These are phyloP conservation scores for Sepioteuthis lessoniana DNA, from an alignment of 2,888 invertebrate species.

Conservation along the genomic window DNA sequence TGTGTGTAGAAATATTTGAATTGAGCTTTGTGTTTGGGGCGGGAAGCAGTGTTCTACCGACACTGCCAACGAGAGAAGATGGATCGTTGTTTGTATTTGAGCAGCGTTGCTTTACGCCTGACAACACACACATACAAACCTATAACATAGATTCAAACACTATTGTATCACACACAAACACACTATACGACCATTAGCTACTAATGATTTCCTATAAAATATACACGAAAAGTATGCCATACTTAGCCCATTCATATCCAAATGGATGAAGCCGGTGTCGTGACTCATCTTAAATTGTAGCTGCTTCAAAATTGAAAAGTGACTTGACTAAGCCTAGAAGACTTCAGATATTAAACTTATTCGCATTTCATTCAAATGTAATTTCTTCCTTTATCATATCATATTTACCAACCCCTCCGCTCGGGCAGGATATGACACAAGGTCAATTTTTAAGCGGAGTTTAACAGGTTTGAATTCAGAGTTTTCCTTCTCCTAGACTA, in stretches of 20 bases:
- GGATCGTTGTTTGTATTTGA: conserved; percentile 23
- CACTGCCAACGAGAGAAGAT: not conserved
- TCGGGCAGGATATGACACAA: no score
- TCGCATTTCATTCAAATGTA: not conserved
- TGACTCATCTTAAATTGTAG: not conserved
- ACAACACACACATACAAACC: not conserved
- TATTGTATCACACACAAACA: not conserved
- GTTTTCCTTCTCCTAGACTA: no score
- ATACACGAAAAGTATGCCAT: not conserved
- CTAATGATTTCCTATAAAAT: not conserved
- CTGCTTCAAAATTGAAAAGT: not conserved
- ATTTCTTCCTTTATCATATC: no score
- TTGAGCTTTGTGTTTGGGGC: not conserved
- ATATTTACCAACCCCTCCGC: no score
- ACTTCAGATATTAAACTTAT: not conserved
- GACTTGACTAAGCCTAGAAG: not conserved
- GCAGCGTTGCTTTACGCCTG: not conserved
- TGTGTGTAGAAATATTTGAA: not conserved
- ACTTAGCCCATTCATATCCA: not conserved
- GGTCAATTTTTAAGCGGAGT: no score
- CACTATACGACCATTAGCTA: not conserved
- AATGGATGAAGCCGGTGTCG: not conserved
- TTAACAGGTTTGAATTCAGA: no score
- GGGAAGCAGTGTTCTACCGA: not conserved
- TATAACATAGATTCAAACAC: not conserved